These are phyloP conservation scores for Upupa epops DNA, from an alignment of 2,113 vertebrate species.

Conservation along the genomic window DNA sequence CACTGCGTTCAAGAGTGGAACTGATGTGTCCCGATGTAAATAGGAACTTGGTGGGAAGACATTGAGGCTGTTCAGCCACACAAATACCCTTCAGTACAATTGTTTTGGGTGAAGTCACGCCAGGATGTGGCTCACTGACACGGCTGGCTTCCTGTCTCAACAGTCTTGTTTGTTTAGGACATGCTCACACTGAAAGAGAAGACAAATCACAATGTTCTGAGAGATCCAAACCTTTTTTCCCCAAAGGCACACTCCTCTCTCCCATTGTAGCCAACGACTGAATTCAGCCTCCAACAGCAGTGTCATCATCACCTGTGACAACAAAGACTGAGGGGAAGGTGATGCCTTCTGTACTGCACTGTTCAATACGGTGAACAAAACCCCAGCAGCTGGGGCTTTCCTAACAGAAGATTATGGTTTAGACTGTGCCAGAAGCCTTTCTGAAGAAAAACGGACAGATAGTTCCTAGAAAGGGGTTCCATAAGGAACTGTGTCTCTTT, in stretches of 20 bases:
- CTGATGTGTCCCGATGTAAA: background rate
- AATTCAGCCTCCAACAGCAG: background rate
- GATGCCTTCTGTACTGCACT: background rate
- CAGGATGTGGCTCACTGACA: background rate
- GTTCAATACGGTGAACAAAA: conserved; percentile 31
- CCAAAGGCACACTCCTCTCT: background rate
- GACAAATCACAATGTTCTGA: background rate
- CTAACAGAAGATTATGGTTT: background rate
- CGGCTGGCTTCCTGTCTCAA: background rate
- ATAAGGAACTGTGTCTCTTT: conserved; percentile 27
- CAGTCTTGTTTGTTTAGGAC: background rate
- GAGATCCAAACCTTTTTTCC: background rate
- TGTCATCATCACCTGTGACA: conserved; percentile 34
- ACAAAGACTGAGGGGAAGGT: background rate
- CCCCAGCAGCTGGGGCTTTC: background rate
- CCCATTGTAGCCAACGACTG: background rate
- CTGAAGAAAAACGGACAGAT: conserved; percentile 38
- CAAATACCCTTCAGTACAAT: background rate
- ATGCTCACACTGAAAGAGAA: background rate
- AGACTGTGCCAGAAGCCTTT: background rate
- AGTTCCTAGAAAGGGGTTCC: conserved; percentile 5
- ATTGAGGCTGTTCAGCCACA: background rate
- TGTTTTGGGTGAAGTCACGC: background rate
- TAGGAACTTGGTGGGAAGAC: background rate
- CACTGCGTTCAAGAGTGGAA: background rate